phyloP scores from a whole-genome alignment of 2,797 vertebrate species.

The Eremophila alpestris region DNA sequence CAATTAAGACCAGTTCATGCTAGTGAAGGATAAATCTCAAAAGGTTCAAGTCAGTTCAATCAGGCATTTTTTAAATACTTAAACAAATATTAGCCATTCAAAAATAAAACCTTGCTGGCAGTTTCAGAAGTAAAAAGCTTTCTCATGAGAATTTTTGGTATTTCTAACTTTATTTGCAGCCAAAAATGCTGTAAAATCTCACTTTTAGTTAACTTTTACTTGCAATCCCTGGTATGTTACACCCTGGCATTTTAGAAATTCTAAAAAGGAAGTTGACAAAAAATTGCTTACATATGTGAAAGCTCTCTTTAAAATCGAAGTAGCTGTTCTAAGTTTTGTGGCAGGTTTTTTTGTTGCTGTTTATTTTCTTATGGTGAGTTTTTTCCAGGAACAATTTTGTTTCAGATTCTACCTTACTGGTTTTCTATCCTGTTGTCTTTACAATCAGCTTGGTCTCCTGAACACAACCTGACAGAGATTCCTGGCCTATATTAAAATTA shows the following conservation, averaged over 20 bases:
- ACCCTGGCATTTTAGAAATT: background rate
- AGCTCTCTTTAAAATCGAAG: background rate
- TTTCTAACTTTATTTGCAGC: background rate
- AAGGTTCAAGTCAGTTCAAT: background rate
- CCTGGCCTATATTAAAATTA: background rate
- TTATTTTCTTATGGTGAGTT: background rate
- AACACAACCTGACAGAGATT: background rate
- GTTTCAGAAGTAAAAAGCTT: background rate
- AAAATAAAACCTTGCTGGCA: background rate
- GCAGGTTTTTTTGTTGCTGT: background rate
- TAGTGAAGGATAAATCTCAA: background rate
- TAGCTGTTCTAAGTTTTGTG: background rate
- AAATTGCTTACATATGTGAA: background rate
- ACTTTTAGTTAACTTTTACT: background rate
- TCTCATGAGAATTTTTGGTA: background rate
- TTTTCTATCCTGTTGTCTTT: background rate
- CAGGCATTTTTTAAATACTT: background rate
- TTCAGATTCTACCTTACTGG: background rate
- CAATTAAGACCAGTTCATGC: background rate
- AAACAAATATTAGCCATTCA: background rate
- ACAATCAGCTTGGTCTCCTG: background rate
- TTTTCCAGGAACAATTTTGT: background rate
- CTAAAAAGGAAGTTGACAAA: background rate
- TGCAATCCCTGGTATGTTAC: background rate
- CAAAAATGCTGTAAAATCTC: background rate